These are phyloP conservation scores for Ornithoptera priamus DNA, from an alignment of 2,888 invertebrate species.

Conservation along the genomic window DNA sequence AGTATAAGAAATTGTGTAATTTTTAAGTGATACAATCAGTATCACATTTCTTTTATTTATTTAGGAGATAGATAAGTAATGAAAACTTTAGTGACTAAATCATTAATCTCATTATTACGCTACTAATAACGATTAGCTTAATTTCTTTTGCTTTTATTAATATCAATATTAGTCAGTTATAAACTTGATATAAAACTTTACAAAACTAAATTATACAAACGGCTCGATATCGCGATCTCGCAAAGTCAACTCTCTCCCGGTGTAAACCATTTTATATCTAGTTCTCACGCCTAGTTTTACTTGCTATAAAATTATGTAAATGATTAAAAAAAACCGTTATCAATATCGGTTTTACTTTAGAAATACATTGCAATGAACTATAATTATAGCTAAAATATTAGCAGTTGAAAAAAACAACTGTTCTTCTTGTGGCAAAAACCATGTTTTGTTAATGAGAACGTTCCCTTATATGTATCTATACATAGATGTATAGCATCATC, in stretches of 20 bases:
- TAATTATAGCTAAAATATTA: too few species aligned
- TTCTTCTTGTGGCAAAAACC: too few species aligned
- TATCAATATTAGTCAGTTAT: conserved; percentile 9
- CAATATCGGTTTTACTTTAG: too few species aligned
- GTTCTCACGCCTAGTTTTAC: conserved; percentile 34
- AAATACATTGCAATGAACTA: too few species aligned
- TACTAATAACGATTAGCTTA: conserved; percentile 13
- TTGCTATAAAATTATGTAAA: conserved; percentile 9
- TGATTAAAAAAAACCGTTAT: not conserved
- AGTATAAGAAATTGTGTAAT: not conserved
- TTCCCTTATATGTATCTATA: too few species aligned
- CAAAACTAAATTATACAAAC: conserved; percentile 26
- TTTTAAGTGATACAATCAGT: not conserved
- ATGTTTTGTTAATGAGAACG: too few species aligned
- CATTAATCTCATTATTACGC: conserved; percentile 15
- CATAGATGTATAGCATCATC: too few species aligned
- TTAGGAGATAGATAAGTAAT: conserved; percentile 1
- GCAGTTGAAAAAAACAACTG: too few species aligned
- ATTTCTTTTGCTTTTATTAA: conserved; percentile 16
- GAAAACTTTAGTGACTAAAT: conserved; percentile 14
- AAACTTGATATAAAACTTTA: conserved; percentile 20
- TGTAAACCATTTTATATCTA: conserved; percentile 33
- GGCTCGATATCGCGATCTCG: conserved; percentile 31
- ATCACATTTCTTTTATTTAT: not conserved
- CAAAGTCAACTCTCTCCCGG: conserved; percentile 34